Base-by-base conservation (phyloP, 2,888 invertebrate species). In the Ennomos fuscantarius region DNA sequence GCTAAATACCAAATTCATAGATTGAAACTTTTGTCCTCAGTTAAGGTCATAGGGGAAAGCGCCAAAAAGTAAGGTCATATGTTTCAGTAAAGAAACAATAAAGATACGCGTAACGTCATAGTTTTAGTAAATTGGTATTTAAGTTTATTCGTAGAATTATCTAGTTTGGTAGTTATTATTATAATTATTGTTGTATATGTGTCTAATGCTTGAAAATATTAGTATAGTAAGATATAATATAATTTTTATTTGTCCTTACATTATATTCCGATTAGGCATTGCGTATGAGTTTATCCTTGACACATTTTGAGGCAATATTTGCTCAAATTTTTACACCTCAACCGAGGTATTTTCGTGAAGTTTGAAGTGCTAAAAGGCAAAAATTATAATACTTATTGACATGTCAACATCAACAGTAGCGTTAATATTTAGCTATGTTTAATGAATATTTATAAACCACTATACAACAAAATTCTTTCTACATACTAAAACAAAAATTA, bases 251-350 rank as follows among this genome's bases (percentile, higher is more conserved):
- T 24, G 24, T 24, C 24, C 24, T 6, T 24, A 24, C 24, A 24
- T 3, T 24, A 40, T 15, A 15, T 15, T 44, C 10, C n/a, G 3
- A 45, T 45, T 35, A 35, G 35, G 24, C 8, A 6, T 9, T 0
- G 31, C 11, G 2, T 42, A 31, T 42, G 2, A 32, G 35, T 24
- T 1, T 41, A 37, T 42, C 71, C 73, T 70, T 69, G 75, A 69
- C 74, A 72, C 66, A 61, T 59, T 68, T 71, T 60, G 51, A 43
- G 46, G 46, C 24, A 67, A 65, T 73, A 67, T 71, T 69, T 70
- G 59, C 48, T 51, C 52, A 53, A 35, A 61, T 63, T 68, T 70
- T 69, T 62, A 66, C 68, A 60, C 62, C 47, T 69, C 54, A 53
- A 45, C 9, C 10, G 31, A 49, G 0, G 8, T 32, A 34, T 36